Evolutionary conservation across 2,113 vertebrate genomes (phyloP), one percentile per base, ranked within the genome.

Genomic region (Macrotis lagotis): DNA sequence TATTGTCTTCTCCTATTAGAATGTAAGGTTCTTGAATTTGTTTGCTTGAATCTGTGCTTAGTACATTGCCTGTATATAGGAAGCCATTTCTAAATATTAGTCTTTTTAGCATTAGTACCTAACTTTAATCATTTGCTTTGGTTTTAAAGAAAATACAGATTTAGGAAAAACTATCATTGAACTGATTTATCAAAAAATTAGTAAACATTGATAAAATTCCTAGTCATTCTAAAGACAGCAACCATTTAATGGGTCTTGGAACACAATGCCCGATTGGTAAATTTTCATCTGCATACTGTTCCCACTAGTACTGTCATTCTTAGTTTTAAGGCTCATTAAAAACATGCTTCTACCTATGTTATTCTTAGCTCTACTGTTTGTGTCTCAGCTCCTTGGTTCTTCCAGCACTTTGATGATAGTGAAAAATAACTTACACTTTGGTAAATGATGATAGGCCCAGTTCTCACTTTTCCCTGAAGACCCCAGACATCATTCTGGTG

Each of bases 121-220:
- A 44, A 5, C 37, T 74, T 44, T 44, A 74, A 74, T 74, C 28
- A 74, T 22, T 74, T n/a, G 37, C 0, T 74, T 74, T 74, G 66
- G 37, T 44, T 74, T 74, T 74, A 19, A 0, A 74, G 66, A 74
- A 74, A 74, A 74, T n/a, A 22, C 93, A 91, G 51, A 50, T 90
- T 90, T 50, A 5, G 14, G 1, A 74, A 74, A 66, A 66, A 66
- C 24, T 97, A 92, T 93, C 98, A 95, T 95, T 92, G 93, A 59
- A 98, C 96, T 97, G 95, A 96, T 93, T 96, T 98, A 97, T 95
- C 97, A 90, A 96, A 98, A 98, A 97, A 97, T 93, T 91, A 96
- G 95, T 97, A 97, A 97, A 97, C 96, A 97, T 96, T 97, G 74
- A 97, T 95, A 97, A 92, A 94, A 92, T 95, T 96, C 97, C 94